Evolutionary conservation across 2,888 invertebrate species (phyloP).

Genomic region (Spicauda simplicius): DNA sequence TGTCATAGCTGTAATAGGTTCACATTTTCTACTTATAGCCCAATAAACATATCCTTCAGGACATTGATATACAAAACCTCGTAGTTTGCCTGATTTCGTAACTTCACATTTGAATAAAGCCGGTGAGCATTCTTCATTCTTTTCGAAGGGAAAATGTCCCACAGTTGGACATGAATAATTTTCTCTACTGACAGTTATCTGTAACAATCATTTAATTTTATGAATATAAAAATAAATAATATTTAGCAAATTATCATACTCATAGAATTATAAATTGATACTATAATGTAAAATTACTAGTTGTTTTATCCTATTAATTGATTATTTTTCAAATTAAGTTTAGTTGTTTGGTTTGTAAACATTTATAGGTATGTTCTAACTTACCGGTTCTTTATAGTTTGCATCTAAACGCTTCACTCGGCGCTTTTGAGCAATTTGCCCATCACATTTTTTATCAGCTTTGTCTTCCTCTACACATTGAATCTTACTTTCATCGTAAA

Average conservation of each 20-base stretch:
- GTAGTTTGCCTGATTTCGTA: conserved; percentile 75
- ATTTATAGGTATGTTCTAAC: conserved; percentile 40
- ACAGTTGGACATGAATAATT: conserved; percentile 86
- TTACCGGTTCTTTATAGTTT: conserved; percentile 85
- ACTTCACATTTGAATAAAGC: conserved; percentile 89
- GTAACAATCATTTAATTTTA: conserved; percentile 50
- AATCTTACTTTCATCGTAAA: conserved; percentile 89
- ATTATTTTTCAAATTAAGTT: no score
- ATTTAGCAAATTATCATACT: no score
- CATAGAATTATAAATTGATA: no score
- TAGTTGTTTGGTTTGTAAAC: no score
- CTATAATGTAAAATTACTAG: no score
- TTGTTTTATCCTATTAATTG: no score
- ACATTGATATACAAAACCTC: conserved; percentile 91
- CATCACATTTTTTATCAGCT: conserved; percentile 83
- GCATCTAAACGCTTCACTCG: conserved; percentile 82
- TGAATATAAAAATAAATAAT: not conserved
- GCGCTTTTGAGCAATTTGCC: conserved; percentile 80
- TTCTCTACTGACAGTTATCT: conserved; percentile 86
- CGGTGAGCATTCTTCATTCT: conserved; percentile 87
- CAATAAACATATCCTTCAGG: conserved; percentile 91
- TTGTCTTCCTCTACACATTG: conserved; percentile 89
- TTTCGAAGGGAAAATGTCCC: conserved; percentile 89
- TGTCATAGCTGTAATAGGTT: conserved; percentile 85
- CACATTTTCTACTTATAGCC: conserved; percentile 91